Base-by-base conservation (phyloP, 2,797 vertebrate genomes). In the Rhincodon typus region DNA sequence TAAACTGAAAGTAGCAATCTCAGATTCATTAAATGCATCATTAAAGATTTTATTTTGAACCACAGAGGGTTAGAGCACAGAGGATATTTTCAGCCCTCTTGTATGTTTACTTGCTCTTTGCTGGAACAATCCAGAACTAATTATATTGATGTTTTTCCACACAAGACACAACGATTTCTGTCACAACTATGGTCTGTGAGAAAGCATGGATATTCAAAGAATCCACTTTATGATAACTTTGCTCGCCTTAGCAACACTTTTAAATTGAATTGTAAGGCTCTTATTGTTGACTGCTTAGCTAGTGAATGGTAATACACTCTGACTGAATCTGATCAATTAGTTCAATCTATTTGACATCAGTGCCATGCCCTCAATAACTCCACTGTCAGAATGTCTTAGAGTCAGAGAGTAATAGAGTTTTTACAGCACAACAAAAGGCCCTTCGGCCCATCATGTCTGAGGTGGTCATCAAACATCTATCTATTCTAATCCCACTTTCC, bases 11-110 rank as follows among this genome's bases (percentile, higher is more conserved):
- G 62, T 38, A 67, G 3, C n/a, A 67, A 93, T 93, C n/a, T 93
- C 62, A 67, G 57, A 93, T 93, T 93, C 21, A 67, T 93, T 93
- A 66, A 91, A 7, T 66, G 90, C 34, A 93, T n/a, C 62, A 93
- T 67, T n/a, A 91, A 91, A 91, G 53, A 91, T 67, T 91, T 91
- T 67, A 93, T 4, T 93, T 69, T 42, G 17, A 93, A 69, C n/a
- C 90, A 42, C 23, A 23, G 34, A n/a, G 8, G 30, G 4, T 57
- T 17, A 57, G 13, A 57, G 30, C 87, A 88, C 50, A 19, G 57
- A 66, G 34, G 57, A 67, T 23, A 8, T 66, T n/a, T 91, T 19
- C 34, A 91, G 57, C 90, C 8, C n/a, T 66, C 30, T 50, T n/a
- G 53, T 38, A 19, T 67, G n/a, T 93, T 93, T 67, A 67, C 5